A percentile compares a stretch with the other conserved stretches of the same genome.
Conservation (phyloP, 2,797 vertebrate species). For the Enteromius thamalakanensis region DNA sequence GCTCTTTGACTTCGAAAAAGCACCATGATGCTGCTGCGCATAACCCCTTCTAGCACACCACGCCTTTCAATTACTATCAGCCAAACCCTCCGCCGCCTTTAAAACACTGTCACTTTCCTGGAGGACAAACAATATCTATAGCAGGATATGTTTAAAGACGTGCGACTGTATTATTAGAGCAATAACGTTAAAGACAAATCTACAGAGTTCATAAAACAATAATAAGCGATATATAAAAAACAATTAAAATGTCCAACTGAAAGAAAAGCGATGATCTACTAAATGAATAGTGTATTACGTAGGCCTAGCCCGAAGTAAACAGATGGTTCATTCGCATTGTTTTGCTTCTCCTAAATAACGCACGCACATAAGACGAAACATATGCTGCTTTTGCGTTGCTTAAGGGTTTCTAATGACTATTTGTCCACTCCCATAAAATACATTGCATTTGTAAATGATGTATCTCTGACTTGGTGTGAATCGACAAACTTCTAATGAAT, state of each 20-base stretch:
- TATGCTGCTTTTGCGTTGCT: constrained; percentile 34
- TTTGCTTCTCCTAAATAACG: constrained; percentile 34
- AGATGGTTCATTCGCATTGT: constrained; percentile 45
- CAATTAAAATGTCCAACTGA: neutral
- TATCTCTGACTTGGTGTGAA: neutral
- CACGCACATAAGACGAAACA: constrained; percentile 34
- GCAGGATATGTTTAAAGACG: constrained; percentile 7
- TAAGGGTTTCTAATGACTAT: constrained; percentile 4
- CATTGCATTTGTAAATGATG: neutral
- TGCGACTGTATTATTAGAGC: neutral
- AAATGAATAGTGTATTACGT: constrained; percentile 1
- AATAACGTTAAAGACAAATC: neutral
- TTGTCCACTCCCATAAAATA: neutral
- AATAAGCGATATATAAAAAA: neutral
- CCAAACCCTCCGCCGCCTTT: constrained; percentile 40
- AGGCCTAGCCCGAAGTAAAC: constrained; percentile 43
- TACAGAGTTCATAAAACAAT: neutral
- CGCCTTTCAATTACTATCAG: constrained; percentile 52
- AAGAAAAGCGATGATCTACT: constrained; percentile 6
- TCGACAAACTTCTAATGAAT: constrained; percentile 17
- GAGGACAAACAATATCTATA: constrained; percentile 1
- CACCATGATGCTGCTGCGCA: constrained; percentile 36
- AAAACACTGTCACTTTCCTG: constrained; percentile 23
- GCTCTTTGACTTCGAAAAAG: constrained; percentile 29
- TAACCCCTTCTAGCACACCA: constrained; percentile 46